Evolutionary conservation across 1,140 invertebrate species (phyloP).

Genomic region (Sinonovacula constricta): DNA sequence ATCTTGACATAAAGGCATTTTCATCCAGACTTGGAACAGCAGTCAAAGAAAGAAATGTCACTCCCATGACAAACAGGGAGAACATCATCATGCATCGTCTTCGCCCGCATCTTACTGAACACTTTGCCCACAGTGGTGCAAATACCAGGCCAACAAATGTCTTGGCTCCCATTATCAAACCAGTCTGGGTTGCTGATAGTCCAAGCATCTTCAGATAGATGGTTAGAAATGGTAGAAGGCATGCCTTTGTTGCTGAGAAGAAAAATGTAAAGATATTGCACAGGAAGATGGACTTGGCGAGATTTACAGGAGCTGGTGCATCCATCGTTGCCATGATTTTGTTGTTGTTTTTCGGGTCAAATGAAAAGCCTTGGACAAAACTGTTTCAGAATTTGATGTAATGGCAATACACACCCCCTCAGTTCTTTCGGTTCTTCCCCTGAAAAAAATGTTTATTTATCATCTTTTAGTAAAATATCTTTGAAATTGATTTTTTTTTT

Average conservation of each 20-base stretch:
- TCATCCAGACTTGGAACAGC: slow-evolving; percentile 55
- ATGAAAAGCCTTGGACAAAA: no score
- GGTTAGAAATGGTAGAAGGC: slow-evolving; percentile 74
- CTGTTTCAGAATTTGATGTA: no score
- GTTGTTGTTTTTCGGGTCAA: no score
- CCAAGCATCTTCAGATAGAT: slow-evolving; percentile 73
- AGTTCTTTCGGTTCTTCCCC: no score
- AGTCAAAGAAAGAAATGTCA: slow-evolving; percentile 66
- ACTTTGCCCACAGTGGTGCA: slow-evolving; percentile 73
- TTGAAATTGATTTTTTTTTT: no score
- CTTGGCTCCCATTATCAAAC: slow-evolving; percentile 71
- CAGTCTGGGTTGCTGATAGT: slow-evolving; percentile 70
- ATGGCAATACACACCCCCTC: no score
- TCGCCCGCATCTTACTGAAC: slow-evolving; percentile 68
- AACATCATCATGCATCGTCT: slow-evolving; percentile 68
- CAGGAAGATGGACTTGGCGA: slow-evolving; percentile 63
- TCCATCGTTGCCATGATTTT: slow-evolving; percentile 54
- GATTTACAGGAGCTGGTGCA: slow-evolving; percentile 64
- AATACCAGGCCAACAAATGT: slow-evolving; percentile 71
- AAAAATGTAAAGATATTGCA: slow-evolving; percentile 74
- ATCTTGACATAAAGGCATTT: slow-evolving; percentile 32
- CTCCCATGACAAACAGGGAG: slow-evolving; percentile 71
- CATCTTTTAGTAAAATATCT: no score
- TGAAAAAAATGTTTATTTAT: no score
- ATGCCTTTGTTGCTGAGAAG: slow-evolving; percentile 72